These are phyloP conservation scores for Agrochola litura DNA, from an alignment of 2,888 invertebrate species.

Conservation along the genomic window DNA sequence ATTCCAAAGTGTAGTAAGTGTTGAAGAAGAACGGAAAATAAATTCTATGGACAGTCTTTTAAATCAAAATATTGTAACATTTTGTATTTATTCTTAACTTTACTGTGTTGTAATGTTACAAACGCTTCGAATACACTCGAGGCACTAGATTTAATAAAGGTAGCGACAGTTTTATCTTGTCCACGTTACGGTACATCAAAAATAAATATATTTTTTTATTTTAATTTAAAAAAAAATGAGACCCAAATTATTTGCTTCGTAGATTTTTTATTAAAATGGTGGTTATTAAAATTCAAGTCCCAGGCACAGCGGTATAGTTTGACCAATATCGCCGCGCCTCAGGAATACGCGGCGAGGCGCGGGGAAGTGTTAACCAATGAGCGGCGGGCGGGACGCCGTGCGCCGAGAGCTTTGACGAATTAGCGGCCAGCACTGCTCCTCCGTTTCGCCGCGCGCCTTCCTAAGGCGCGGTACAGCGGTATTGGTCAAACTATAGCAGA, in stretches of 20 bases:
- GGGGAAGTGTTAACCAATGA: no score
- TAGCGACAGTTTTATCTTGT: background rate
- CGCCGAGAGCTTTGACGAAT: no score
- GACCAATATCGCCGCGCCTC: no score
- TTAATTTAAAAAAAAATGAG: background rate
- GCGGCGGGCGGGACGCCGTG: no score
- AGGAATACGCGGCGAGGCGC: no score
- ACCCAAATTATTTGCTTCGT: background rate
- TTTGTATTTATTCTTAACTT: background rate
- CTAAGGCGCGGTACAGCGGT: no score
- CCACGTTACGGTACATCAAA: background rate
- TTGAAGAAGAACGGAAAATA: background rate
- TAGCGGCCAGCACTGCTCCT: no score
- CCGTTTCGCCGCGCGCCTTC: no score
- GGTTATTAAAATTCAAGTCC: slow-evolving; percentile 27
- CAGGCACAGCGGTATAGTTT: no score
- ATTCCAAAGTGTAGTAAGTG: background rate
- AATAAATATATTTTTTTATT: background rate
- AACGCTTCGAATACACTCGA: background rate
- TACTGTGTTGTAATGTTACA: background rate
- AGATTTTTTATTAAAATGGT: slow-evolving; percentile 23
- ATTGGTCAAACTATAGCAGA: no score
- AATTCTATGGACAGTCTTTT: background rate
- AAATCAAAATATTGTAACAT: background rate
- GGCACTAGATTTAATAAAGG: background rate